A percentile compares a stretch with the other conserved stretches of the same genome.
Evolutionary conservation across 2,888 invertebrate genomes (phyloP).

Genomic region (Lasioglossum oenotherae): DNA sequence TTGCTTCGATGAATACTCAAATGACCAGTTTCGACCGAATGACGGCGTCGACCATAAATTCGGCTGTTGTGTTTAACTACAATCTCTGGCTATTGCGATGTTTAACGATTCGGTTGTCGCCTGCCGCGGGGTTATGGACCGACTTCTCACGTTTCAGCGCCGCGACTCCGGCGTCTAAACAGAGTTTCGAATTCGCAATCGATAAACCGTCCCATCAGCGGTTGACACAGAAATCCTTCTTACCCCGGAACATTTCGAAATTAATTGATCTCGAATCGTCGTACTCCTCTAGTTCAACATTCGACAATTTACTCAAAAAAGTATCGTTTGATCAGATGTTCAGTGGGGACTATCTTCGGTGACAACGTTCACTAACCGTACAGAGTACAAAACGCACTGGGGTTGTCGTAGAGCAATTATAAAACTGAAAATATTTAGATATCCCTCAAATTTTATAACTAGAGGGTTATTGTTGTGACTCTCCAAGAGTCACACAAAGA

Average conservation of each 20-base stretch:
- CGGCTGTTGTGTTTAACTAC: conserved; percentile 38
- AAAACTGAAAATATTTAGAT: too few species aligned
- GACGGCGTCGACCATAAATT: conserved; percentile 25
- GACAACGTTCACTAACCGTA: not conserved
- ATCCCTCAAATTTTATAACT: too few species aligned
- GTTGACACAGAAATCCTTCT: not conserved
- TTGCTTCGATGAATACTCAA: too few species aligned
- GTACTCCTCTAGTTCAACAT: not conserved
- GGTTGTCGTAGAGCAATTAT: not conserved
- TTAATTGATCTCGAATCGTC: not conserved
- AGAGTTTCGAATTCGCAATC: conserved; percentile 71
- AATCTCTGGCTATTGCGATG: conserved; percentile 31
- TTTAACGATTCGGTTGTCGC: conserved; percentile 66
- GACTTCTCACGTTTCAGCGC: conserved; percentile 65
- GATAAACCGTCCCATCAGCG: conserved; percentile 60
- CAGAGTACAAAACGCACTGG: not conserved
- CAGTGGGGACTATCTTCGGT: not conserved
- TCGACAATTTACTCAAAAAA: not conserved
- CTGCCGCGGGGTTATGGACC: conserved; percentile 48
- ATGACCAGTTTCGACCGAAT: not conserved
- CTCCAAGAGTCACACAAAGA: too few species aligned
- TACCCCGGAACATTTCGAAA: not conserved
- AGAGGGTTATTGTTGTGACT: too few species aligned
- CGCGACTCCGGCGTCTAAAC: conserved; percentile 69
- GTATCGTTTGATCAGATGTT: not conserved